Conservation (phyloP, 2,113 vertebrate genomes). For the Falco punctatus region DNA sequence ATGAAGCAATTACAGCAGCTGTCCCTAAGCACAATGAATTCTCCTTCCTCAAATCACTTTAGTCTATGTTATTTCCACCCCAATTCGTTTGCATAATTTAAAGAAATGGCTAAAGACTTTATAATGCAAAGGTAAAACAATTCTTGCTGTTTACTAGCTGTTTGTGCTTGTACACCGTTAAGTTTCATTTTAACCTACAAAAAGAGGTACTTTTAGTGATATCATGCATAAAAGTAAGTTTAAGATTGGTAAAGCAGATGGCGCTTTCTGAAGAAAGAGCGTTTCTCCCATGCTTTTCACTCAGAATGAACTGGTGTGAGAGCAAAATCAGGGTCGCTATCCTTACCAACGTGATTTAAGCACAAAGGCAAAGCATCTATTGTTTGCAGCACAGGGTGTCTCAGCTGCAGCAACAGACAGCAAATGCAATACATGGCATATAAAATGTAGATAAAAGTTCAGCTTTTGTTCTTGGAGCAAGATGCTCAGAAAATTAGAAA, state of each 20-base stretch:
- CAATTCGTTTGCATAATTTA: neutral
- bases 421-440: neutral
- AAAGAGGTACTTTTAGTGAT: neutral
- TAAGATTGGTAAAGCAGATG: neutral
- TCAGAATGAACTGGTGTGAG: neutral
- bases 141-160: neutral
- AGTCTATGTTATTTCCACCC: neutral
- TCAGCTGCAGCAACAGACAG: neutral
- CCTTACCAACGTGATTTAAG: neutral
- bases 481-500: neutral
- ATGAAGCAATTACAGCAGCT: neutral
- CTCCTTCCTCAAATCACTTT: neutral
- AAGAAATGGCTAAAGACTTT: neutral
- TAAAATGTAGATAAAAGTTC: neutral
- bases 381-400: neutral
- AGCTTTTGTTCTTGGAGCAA: neutral
- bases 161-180: fast-evolving
- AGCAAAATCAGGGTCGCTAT: neutral
- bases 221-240: neutral
- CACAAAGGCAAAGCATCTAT: neutral
- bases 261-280: neutral
- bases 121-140: neutral
- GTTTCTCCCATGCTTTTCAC: neutral
- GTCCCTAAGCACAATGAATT: neutral
- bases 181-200: neutral